phyloP scores from a whole-genome alignment of 2,888 invertebrate species.

The Nysson spinosus region DNA sequence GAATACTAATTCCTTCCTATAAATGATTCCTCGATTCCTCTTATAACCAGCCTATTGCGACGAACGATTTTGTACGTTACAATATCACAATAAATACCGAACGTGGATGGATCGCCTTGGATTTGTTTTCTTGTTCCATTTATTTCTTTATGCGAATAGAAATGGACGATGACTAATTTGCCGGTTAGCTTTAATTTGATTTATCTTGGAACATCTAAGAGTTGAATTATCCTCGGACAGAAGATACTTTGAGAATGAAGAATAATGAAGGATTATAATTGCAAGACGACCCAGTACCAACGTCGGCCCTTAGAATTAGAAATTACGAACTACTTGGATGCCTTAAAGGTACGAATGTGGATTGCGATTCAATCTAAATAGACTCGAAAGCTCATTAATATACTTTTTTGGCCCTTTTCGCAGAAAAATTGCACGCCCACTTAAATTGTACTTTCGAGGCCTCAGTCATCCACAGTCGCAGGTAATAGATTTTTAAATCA shows the following conservation, averaged over 20 bases:
- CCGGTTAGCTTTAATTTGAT: too few species aligned
- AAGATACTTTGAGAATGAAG: too few species aligned
- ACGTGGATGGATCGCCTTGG: constrained; percentile 63
- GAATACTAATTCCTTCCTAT: constrained; percentile 29
- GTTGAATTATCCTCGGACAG: too few species aligned
- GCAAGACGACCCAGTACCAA: constrained; percentile 45
- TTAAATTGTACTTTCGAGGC: constrained; percentile 14
- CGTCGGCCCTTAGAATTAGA: constrained; percentile 49
- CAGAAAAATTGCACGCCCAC: constrained; percentile 26
- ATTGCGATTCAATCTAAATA: constrained; percentile 46
- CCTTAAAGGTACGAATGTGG: constrained; percentile 44
- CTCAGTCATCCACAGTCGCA: constrained; percentile 17
- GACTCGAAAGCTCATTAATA: constrained; percentile 38
- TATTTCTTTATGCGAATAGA: background rate
- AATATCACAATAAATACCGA: constrained; percentile 75
- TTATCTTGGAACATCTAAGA: too few species aligned
- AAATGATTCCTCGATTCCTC: constrained; percentile 24
- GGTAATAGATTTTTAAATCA: constrained; percentile 1
- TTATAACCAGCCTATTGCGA: constrained; percentile 60
- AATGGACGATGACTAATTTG: too few species aligned
- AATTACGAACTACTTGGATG: constrained; percentile 42
- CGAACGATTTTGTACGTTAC: constrained; percentile 74
- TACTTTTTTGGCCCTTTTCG: constrained; percentile 5
- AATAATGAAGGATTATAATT: too few species aligned
- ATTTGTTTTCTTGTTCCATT: background rate